These are phyloP conservation scores for Polia nebulosa DNA, from an alignment of 2,888 invertebrate genomes.

Conservation along the genomic window DNA sequence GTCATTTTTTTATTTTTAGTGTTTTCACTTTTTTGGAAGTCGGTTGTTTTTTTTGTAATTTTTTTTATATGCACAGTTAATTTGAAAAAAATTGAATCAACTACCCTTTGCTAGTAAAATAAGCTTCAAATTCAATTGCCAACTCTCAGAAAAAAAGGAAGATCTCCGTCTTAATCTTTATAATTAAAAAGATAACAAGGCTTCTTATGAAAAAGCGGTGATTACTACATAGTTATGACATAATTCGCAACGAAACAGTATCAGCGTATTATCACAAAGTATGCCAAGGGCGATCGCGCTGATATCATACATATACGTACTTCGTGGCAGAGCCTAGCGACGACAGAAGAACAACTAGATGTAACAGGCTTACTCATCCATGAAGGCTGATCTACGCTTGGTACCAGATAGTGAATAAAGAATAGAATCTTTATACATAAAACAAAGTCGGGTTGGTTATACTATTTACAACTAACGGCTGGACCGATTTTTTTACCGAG, in stretches of 20 bases:
- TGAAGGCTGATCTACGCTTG: constrained; percentile 18
- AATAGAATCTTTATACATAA: no score
- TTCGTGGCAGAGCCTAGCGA: constrained; percentile 8
- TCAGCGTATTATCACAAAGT: constrained; percentile 52
- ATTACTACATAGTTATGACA: constrained; percentile 53
- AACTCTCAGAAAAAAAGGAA: background rate
- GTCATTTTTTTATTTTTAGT: no score
- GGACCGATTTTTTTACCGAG: no score
- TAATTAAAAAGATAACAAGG: constrained; percentile 34
- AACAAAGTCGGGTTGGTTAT: no score
- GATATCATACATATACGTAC: constrained; percentile 49
- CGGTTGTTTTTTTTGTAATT: no score
- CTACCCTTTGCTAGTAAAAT: background rate
- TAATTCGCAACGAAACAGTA: constrained; percentile 55
- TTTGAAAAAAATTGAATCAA: no score
- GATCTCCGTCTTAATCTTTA: constrained; percentile 12
- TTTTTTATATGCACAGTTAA: no score
- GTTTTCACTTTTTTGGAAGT: no score
- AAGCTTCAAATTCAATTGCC: background rate
- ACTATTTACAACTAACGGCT: no score
- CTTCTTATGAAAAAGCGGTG: constrained; percentile 38
- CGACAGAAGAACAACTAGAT: constrained; percentile 35
- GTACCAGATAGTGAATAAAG: background rate
- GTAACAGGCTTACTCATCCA: constrained; percentile 10
- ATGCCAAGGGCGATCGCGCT: constrained; percentile 60